phyloP scores from a whole-genome alignment of 2,797 vertebrate genomes.

The Acipenser ruthenus region DNA sequence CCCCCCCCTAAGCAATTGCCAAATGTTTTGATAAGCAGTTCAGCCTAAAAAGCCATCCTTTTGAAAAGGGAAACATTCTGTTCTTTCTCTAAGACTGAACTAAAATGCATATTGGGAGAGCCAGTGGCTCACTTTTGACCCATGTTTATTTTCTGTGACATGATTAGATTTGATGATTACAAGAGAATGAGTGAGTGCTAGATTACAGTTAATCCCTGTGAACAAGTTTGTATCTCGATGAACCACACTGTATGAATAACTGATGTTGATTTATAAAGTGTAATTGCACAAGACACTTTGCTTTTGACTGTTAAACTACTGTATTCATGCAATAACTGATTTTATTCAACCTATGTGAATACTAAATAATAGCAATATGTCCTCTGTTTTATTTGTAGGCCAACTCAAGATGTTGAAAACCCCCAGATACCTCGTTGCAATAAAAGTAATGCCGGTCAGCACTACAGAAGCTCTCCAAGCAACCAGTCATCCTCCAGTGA shows the following conservation, averaged over 20 bases:
- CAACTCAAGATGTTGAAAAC: slow-evolving; percentile 46
- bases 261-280: too few relatives aligned
- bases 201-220: too few relatives aligned
- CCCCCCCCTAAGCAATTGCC: not conserved
- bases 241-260: too few relatives aligned
- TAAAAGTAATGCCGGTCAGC: slow-evolving; percentile 55
- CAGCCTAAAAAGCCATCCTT: not conserved
- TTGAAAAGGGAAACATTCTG: not conserved
- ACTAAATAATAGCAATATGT: not conserved
- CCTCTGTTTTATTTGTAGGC: slow-evolving; percentile 27
- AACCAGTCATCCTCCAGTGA: slow-evolving; percentile 96
- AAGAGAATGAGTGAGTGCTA: not conserved
- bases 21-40: not conserved
- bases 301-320: too few relatives aligned
- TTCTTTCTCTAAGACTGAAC: slow-evolving; percentile 1
- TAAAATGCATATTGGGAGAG: slow-evolving; percentile 15
- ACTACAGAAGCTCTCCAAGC: slow-evolving; percentile 89
- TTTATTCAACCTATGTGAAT: too few relatives aligned
- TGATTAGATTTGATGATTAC: not conserved
- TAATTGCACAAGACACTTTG: too few relatives aligned
- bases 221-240: too few relatives aligned
- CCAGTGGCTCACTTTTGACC: not conserved
- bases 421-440: slow-evolving; percentile 42
- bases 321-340: too few relatives aligned
- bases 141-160: not conserved